phyloP scores from a whole-genome alignment of 2,113 vertebrate species.

The Misgurnus anguillicaudatus region DNA sequence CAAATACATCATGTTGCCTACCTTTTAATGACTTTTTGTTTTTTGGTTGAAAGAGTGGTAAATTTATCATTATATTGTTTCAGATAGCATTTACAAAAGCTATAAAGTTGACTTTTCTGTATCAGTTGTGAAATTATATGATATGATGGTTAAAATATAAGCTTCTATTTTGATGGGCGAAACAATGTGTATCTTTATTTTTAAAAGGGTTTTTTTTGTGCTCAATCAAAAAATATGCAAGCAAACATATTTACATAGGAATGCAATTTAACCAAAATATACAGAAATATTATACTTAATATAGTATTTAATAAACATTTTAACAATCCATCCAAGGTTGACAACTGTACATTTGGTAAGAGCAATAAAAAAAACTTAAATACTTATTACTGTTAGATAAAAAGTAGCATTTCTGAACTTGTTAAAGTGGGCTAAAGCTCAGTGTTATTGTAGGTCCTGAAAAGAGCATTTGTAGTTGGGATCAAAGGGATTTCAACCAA shows the following conservation, averaged over 20 bases:
- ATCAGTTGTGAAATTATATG: conserved; percentile 1
- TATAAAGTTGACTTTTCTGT: neutral
- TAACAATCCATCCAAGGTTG: neutral
- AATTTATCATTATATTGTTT: neutral
- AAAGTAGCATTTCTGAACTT: neutral
- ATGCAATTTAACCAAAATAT: neutral
- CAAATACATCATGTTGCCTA: conserved; percentile 41
- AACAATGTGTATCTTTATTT: neutral
- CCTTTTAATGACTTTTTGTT: conserved; percentile 52
- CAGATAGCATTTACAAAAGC: no score
- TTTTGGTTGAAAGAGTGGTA: neutral
- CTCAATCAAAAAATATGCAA: no score
- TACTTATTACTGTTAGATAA: neutral
- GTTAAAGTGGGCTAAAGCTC: neutral
- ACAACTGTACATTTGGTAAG: neutral
- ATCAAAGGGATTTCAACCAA: neutral
- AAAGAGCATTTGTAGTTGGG: conserved; percentile 36
- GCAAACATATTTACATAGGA: neutral
- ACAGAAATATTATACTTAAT: conserved; percentile 6
- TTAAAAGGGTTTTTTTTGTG: neutral
- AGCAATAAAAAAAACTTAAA: neutral
- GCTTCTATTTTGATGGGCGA: neutral
- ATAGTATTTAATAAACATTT: neutral
- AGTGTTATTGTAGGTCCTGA: conserved; percentile 84
- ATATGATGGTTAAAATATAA: neutral